Base-by-base conservation (phyloP, 2,888 invertebrate species). In the Hyposoter didymator region DNA sequence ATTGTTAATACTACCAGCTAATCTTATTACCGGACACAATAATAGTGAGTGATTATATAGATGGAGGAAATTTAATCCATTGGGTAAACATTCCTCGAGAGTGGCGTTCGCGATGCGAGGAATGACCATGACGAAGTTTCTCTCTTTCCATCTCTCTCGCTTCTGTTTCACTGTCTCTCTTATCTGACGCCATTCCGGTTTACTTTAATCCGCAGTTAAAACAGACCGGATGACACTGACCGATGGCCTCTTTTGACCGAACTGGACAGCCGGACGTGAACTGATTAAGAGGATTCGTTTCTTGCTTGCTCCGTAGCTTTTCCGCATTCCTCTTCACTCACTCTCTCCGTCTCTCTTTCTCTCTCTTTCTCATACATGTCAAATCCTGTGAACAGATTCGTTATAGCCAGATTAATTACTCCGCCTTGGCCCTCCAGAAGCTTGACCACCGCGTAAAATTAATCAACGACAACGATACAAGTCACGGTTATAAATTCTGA, bases 141-240 rank as follows among this genome's bases (percentile, higher is more conserved):
- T 73, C 35, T 43, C 12, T 69, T 43, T 69, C 35, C 47, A 55
- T 22, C 22, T 22, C 22, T 22, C 55, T 22, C 22, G 3, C 47
- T 14, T 76, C 39, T 62, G 32, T 64, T 47, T 62, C 32, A 32
- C 62, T 49, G 22, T 35, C 59, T 45, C 72, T 70, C 78, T 85
- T 74, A 82, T 49, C 52, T 81, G 84, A 85, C 39, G 45, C 59
- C 89, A 87, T 89, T 89, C 89, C 87, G 86, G 89, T 90, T 85
- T 87, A 88, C 83, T 86, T 89, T 92, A 92, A 92, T 92, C 93
- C 92, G 83, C 87, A 90, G 91, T 89, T 91, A 93, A 91, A 93
- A 93, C 90, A 93, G 88, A 87, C 85, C 85, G 91, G 91, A 85
- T 80, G 85, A 92, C 93, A 91, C 89, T 93, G 93, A 93, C 91